These are phyloP conservation scores for Tautogolabrus adspersus DNA, from an alignment of 2,113 vertebrate species.

Conservation along the genomic window DNA sequence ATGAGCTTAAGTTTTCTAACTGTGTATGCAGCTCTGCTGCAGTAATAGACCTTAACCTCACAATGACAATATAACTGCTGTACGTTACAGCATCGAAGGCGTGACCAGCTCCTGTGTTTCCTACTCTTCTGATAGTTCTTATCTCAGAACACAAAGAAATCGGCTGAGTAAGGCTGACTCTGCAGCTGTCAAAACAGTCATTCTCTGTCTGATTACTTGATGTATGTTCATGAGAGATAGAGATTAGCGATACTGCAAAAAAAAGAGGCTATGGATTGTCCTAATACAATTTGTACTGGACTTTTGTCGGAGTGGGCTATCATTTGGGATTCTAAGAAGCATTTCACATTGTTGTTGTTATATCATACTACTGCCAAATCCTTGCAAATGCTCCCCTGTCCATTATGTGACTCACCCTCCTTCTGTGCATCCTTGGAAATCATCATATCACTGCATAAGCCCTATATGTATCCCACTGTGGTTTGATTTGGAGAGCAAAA, in stretches of 20 bases:
- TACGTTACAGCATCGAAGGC: slow-evolving; percentile 54
- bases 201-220: slow-evolving; percentile 46
- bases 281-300: slow-evolving; percentile 22
- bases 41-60: slow-evolving; percentile 46
- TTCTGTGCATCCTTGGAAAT: slow-evolving; percentile 54
- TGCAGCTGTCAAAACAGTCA: slow-evolving; percentile 63
- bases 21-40: slow-evolving; percentile 20
- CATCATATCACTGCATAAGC: slow-evolving; percentile 65
- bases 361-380: slow-evolving; percentile 56
- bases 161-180: slow-evolving; percentile 32
- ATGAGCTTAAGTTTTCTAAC: slow-evolving; percentile 38
- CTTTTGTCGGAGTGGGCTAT: neutral
- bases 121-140: slow-evolving; percentile 71
- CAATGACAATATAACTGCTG: slow-evolving; percentile 57
- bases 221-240: slow-evolving; percentile 40
- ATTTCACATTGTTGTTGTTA: slow-evolving; percentile 44
- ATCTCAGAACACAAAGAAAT: slow-evolving; percentile 64
- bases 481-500: slow-evolving; percentile 79
- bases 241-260: slow-evolving; percentile 33
- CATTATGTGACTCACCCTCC: slow-evolving; percentile 40
- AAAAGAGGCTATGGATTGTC: slow-evolving; percentile 30
- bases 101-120: slow-evolving; percentile 56
- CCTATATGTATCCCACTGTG: slow-evolving; percentile 73
- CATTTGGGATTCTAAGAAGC: slow-evolving; percentile 22
- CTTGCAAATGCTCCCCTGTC: slow-evolving; percentile 30